Base-by-base conservation (phyloP, 2,888 invertebrate genomes). In the Lutraria lutraria region DNA sequence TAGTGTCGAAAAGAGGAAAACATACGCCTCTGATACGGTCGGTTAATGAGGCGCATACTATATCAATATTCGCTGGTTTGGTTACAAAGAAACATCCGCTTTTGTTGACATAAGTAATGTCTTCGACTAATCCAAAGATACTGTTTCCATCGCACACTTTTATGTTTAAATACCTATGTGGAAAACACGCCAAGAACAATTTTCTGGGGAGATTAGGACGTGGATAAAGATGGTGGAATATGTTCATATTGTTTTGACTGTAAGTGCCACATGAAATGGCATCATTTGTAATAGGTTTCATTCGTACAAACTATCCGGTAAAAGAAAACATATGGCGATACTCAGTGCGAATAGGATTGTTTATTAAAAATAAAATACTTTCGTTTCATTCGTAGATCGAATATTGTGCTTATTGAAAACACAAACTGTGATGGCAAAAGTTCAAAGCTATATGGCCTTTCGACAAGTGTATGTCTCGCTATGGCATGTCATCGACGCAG, bases 61-160 rank as follows among this genome's bases (percentile, higher is more conserved):
- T 87, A 89, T 89, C 89, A 85, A 72, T 87, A 82, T 85, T 82
- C 85, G 43, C 76, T 63, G 87, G 87, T 89, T 89, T 81, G 60
- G 89, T 89, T 89, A 87, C 89, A 89, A 85, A 82, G 85, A 88
- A 83, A 60, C 87, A 87, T 85, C 87, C 85, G 43, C 53, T 21
- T 54, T 63, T 89, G 89, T 89, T 89, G 87, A 87, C 85, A 76
- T 54, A 79, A 79, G 87, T 89, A 87, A 89, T 85, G 87, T 89
- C 76, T 87, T 76, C 76, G 81, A 85, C 85, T 85, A 82, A 82
- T 84, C 82, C 53, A 25, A 29, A 56, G 72, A 85, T 89, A 63
- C 25, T 19, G 52, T 87, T 87, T 81, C 89, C 52, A n/a, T 68
- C 89, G 21, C 89, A 83, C 89, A 83, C 85, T 86, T 86, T 85